Evolutionary conservation across 2,888 invertebrate genomes (phyloP).

Genomic region (Tupiocoris notatus): DNA sequence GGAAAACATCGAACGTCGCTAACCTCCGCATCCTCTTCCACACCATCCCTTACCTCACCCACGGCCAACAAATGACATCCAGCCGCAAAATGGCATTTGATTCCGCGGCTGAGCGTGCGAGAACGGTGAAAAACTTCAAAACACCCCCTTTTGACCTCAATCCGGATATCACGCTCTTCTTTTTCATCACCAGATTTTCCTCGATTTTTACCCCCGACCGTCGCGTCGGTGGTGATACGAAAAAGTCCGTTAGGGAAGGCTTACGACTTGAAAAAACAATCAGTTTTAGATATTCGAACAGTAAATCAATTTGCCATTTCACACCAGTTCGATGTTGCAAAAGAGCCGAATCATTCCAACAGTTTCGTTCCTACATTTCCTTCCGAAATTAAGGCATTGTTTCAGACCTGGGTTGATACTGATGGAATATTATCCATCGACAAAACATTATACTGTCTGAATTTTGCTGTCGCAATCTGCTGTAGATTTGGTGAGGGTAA

Average conservation of each 20-base stretch:
- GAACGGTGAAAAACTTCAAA: background rate
- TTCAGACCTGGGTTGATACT: too few relatives aligned
- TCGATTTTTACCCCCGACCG: background rate
- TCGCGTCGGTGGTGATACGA: background rate
- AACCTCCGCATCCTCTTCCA: background rate
- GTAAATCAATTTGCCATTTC: background rate
- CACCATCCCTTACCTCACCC: background rate
- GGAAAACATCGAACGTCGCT: background rate
- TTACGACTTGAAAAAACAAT: background rate
- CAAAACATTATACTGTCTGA: too few relatives aligned
- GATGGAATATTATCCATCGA: too few relatives aligned
- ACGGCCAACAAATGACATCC: background rate
- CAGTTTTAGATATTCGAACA: background rate
- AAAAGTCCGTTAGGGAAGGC: background rate
- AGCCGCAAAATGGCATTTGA: background rate
- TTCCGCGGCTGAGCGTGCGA: background rate
- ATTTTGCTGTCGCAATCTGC: too few relatives aligned
- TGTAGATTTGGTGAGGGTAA: too few relatives aligned
- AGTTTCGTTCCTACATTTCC: background rate
- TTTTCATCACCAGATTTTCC: background rate
- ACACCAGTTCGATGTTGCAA: background rate
- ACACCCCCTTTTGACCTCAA: background rate
- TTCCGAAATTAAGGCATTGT: too few relatives aligned
- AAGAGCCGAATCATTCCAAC: background rate
- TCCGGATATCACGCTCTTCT: background rate